Evolutionary conservation across 2,888 invertebrate genomes (phyloP), one percentile per base, ranked within the genome.

Genomic region (Yponomeuta sedellus): DNA sequence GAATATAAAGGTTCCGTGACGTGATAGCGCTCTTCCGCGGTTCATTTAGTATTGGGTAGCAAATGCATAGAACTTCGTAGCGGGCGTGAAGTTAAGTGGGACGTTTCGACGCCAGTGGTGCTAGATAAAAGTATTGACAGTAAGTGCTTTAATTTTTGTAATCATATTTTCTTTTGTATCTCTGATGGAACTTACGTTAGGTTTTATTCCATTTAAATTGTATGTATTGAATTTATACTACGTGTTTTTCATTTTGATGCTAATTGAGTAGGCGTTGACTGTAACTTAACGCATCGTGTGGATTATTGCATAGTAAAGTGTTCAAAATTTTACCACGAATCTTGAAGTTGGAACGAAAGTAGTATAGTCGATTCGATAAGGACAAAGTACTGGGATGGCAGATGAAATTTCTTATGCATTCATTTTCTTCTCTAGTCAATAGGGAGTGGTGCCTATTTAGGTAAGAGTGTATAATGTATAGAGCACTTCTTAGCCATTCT

Each of bases 381-480:
- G 12, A 52, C 12, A n/a, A n/a, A n/a, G n/a, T n/a, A n/a, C n/a
- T n/a, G n/a, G n/a, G n/a, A n/a, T n/a, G 44, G 44, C 44, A 44
- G 16, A 20, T 19, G 19, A 25, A 25, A 10, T 59, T 52, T 44
- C 10, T 12, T 44, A 44, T 12, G 52, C 63, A 64, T 44, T 64
- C 59, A 19, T 68, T 67, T 70, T 68, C 69, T 69, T 70, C 25
- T 62, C 62, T 62, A 62, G 62, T 62, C 62, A 62, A 61, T 61
- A 34, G 65, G 61, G 61, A 67, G 59, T 16, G 44, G 12, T 16
- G 5, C 44, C 44, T 52, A 2, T 12, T 52, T 16, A 52, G 44
- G 44, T 52, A 34, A 6, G 34, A 34, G 34, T 34, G 34, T 8
- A 34, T 6, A 34, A 8, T 34, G 34, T 8, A 34, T 6, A 34